Base-by-base conservation (phyloP, 1,140 invertebrate genomes). In the Zophobas morio region DNA sequence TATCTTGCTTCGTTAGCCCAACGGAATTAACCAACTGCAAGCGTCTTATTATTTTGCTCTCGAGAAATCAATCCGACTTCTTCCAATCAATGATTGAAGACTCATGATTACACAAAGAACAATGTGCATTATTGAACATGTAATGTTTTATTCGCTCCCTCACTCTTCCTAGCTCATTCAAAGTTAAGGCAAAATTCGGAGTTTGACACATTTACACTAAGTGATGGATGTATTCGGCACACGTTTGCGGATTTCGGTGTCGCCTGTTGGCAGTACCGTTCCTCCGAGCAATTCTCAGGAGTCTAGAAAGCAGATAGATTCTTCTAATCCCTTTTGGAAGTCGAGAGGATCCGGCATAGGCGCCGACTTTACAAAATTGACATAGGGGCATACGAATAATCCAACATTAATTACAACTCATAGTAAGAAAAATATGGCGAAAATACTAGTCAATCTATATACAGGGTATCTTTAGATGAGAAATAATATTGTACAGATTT, bases 141-240 rank as follows among this genome's bases (percentile, higher is more conserved):
- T 33, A 66, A 66, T 66, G 36, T 66, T 39, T 66, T 66, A 66
- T 46, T 66, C 39, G 60, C n/a, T 8, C 35, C 8, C 57, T 56
- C 54, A 33, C 42, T 51, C 6, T 66, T 60, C 42, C 60, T 8
- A 20, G 37, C 60, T 66, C 37, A 66, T 66, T 32, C 60, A 66
- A 66, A 66, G 60, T 66, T 66, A 66, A 66, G 20, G 39, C 60
- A 66, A 66, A 66, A 66, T 66, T 66, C 60, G 6, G n/a, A 66
- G 8, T 72, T 73, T 56, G 71, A 73, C 71, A 73, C 71, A 73
- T 73, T 73, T 54, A 6, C 49, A 33, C 54, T 73, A 73, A 73
- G 71, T 73, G 71, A 73, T 73, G 54, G 71, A 73, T 73, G 71
- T 73, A 73, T 73, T 73, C 71, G 71, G 47, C 54, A 73, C 71